phyloP scores from a whole-genome alignment of 2,797 vertebrate genomes.

The Girardinus metallicus region DNA sequence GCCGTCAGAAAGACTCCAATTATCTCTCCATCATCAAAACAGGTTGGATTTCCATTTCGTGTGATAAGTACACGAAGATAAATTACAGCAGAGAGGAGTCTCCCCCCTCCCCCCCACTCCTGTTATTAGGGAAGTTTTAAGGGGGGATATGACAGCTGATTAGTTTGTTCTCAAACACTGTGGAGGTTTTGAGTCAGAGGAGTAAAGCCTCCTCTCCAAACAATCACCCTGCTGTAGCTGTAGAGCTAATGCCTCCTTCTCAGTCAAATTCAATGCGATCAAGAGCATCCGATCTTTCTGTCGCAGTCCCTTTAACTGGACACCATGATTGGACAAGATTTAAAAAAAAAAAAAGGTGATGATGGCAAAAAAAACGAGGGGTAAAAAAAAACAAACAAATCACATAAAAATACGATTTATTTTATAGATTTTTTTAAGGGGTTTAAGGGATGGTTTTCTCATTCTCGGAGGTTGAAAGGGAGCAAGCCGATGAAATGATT shows the following conservation, averaged over 20 bases:
- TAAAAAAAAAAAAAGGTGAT: constrained; percentile 83
- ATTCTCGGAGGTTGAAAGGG: constrained; percentile 73
- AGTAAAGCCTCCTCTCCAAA: constrained; percentile 57
- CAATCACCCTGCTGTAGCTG: constrained; percentile 41
- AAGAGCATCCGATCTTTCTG: constrained; percentile 4
- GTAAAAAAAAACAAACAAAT: constrained; percentile 29
- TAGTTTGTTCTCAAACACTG: constrained; percentile 66
- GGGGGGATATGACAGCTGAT: constrained; percentile 54
- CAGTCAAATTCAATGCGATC: constrained; percentile 36
- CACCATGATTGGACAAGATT: constrained; percentile 87
- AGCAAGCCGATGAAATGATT: constrained; percentile 80
- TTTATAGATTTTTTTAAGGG: constrained; percentile 65
- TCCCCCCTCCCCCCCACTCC: constrained; percentile 40
- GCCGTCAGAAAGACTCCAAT: constrained; percentile 65
- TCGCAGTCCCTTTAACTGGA: constrained; percentile 95
- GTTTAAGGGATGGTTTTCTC: constrained; percentile 66
- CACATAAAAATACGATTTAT: constrained; percentile 39
- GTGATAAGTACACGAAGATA: constrained; percentile 55
- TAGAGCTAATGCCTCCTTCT: constrained; percentile 24
- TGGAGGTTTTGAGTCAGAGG: constrained; percentile 53
- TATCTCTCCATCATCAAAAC: constrained; percentile 61
- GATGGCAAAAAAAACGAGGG: constrained; percentile 79
- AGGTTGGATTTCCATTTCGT: constrained; percentile 39
- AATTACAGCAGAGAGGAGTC: constrained; percentile 51
- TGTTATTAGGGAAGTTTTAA: constrained; percentile 59